Evolutionary conservation across 2,888 invertebrate genomes (phyloP).

Genomic region (Muschampia plurimacula): DNA sequence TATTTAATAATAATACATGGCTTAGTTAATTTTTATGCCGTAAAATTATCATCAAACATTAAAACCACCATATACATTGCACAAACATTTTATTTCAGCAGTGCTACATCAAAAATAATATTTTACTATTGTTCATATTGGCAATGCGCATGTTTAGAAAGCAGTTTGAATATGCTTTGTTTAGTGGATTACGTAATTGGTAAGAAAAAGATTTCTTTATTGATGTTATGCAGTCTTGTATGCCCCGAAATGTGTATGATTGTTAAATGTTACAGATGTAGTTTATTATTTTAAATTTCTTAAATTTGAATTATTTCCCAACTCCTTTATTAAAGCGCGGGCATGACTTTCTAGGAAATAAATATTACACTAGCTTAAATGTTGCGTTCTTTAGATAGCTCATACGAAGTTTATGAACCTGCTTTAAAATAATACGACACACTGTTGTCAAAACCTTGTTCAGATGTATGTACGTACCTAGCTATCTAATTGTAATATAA

Average conservation of each 20-base stretch:
- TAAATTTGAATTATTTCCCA: background rate
- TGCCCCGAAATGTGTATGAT: background rate
- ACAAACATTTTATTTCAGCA: constrained; percentile 68
- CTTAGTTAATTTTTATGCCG: background rate
- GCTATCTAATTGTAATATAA: too few species aligned
- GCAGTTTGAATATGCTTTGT: constrained; percentile 37
- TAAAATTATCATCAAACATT: background rate
- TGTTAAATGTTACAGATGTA: background rate
- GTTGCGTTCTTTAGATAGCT: too few species aligned
- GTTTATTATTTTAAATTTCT: background rate
- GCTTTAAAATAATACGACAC: too few species aligned
- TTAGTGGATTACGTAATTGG: constrained; percentile 56
- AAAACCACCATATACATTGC: constrained; percentile 66
- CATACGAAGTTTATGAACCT: too few species aligned
- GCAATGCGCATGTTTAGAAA: constrained; percentile 54
- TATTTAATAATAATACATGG: too few species aligned
- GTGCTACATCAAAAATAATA: constrained; percentile 56
- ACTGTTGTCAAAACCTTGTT: too few species aligned
- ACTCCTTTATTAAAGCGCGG: background rate
- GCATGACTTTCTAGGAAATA: background rate
- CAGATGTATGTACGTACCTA: too few species aligned
- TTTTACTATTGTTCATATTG: constrained; percentile 60
- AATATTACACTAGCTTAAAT: background rate
- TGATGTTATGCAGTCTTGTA: constrained; percentile 50
- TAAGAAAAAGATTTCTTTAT: constrained; percentile 69